Evolutionary conservation across 1,140 invertebrate genomes (phyloP).

Genomic region (Pseudomyrmex sp.): DNA sequence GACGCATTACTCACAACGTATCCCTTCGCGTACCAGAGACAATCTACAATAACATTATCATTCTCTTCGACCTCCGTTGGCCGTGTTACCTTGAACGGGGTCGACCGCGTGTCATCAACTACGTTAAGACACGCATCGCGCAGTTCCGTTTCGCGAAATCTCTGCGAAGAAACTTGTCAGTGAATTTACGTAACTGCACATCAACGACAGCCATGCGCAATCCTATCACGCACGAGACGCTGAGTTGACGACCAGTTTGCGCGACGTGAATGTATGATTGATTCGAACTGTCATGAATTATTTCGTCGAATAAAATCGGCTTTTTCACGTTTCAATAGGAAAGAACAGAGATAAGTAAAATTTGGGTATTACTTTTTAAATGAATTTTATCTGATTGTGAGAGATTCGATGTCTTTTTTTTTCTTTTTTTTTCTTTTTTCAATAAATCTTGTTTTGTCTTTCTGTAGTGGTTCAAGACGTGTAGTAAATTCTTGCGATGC

Average conservation of each 20-base stretch:
- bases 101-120: slow-evolving; percentile 16
- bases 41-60: neutral
- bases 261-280: too few species aligned
- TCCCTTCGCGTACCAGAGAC: neutral
- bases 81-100: slow-evolving; percentile 45
- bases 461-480: slow-evolving; percentile 1
- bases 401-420: too few species aligned
- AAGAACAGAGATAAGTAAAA: too few species aligned
- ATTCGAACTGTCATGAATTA: too few species aligned
- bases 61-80: neutral
- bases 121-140: slow-evolving; percentile 15
- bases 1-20: neutral
- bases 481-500: neutral
- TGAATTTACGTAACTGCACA: slow-evolving; percentile 12
- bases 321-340: too few species aligned
- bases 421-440: too few species aligned
- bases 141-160: slow-evolving; percentile 21
- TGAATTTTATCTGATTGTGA: too few species aligned
- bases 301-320: too few species aligned
- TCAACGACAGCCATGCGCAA: neutral
- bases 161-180: neutral
- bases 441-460: neutral
- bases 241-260: too few species aligned
- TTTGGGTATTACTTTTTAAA: too few species aligned
- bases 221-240: neutral